phyloP scores from a whole-genome alignment of 1,140 invertebrate species.

The Sitobion miscanthi region DNA sequence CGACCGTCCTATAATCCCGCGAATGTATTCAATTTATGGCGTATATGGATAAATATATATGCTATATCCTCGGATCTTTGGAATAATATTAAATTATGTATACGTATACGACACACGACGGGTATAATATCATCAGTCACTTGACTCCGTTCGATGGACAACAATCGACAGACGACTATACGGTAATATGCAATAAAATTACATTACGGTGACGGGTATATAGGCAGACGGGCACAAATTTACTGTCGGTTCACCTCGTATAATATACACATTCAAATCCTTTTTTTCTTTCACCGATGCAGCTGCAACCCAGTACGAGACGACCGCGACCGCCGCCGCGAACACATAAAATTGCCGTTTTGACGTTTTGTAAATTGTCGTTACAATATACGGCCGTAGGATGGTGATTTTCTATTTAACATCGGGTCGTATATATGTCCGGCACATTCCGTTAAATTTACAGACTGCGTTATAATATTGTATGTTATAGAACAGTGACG shows the following conservation, averaged over 20 bases:
- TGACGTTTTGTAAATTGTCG: neutral
- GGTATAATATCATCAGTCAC: neutral
- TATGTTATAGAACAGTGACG: neutral
- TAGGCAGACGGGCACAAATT: neutral
- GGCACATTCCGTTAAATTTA: neutral
- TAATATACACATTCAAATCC: neutral
- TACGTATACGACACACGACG: neutral
- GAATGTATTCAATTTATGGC: neutral
- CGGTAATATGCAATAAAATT: neutral
- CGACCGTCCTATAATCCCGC: neutral
- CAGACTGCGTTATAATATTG: neutral
- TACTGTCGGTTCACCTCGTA: neutral
- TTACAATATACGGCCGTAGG: too few species aligned
- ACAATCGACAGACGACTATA: neutral
- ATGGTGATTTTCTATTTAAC: too few species aligned
- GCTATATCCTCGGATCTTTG: neutral
- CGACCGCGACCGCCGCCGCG: too few species aligned
- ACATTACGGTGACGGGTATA: neutral
- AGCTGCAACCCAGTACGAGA: neutral
- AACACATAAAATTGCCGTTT: neutral
- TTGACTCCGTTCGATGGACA: neutral
- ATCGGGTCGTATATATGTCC: neutral
- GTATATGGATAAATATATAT: neutral
- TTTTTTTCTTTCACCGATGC: neutral
- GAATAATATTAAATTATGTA: neutral